phyloP scores from a whole-genome alignment of 2,113 vertebrate genomes.

The Tichodroma muraria region DNA sequence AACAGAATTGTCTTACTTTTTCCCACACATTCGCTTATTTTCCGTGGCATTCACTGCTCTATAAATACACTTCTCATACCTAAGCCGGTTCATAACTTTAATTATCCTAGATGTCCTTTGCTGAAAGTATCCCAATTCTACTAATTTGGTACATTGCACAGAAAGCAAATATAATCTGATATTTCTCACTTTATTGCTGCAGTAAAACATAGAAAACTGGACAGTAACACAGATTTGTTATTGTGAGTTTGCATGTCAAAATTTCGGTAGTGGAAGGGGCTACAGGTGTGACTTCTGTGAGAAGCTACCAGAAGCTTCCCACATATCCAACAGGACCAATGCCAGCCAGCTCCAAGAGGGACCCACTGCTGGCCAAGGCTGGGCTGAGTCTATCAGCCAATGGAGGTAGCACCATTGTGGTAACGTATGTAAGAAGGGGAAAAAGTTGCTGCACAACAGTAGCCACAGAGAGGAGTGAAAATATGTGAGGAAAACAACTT shows the following conservation, averaged over 20 bases:
- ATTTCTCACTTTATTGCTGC: background rate
- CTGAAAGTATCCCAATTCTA: background rate
- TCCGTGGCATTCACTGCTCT: background rate
- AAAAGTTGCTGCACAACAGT: background rate
- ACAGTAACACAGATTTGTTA: background rate
- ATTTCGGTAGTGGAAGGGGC: background rate
- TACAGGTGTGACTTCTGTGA: background rate
- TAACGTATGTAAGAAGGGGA: background rate
- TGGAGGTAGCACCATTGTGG: background rate
- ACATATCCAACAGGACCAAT: background rate
- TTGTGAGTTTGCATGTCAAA: background rate
- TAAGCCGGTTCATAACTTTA: background rate
- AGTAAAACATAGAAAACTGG: background rate
- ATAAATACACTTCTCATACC: background rate
- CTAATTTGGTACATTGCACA: background rate
- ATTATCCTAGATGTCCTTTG: background rate
- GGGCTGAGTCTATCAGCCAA: background rate
- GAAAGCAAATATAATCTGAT: background rate
- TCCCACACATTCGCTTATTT: background rate
- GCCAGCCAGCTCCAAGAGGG: background rate
- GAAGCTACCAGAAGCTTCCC: background rate
- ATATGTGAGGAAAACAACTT: background rate
- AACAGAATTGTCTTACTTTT: background rate
- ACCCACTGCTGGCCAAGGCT: background rate
- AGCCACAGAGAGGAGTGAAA: background rate